Base-by-base conservation (phyloP, 2,888 invertebrate genomes). In the Amblyteles armatorius region DNA sequence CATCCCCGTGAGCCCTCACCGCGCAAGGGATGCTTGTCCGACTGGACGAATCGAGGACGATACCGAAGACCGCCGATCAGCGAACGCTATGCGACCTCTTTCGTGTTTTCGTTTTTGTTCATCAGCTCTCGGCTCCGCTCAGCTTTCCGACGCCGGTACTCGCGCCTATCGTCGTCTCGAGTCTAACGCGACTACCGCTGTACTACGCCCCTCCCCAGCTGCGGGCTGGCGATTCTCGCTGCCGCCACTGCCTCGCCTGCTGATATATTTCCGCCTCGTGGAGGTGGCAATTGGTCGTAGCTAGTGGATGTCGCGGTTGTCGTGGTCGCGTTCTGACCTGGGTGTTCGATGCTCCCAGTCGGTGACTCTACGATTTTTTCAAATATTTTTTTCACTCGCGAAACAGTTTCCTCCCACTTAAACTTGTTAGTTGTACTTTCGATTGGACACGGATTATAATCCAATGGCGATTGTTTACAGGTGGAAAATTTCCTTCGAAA, bases 201-300 rank as follows among this genome's bases (percentile, higher is more conserved):
- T 85, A 85, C 72, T 85, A 85, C 73, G 85, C 85, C 85, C 85
- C 85, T 85, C 85, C 85, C 85, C 85, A 80, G 84, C 85, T 86
- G 80, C 80, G 73, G 69, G 74, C 67, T 79, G 77, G 73, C 76
- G 72, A 82, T 79, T 82, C 85, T 85, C 79, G 50, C 79, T 82
- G 85, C 85, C 85, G 85, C 85, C 85, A 69, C 73, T 80, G 74
- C 79, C 74, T 80, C 79, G 82, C 82, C 77, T 80, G 85, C 85
- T 79, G 79, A 82, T 82, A 85, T 74, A 82, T 81, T 82, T 83
- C 50, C 65, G 81, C 83, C 86, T 81, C 69, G 86, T 86, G 86
- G 86, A 85, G 85, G 85, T 85, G 85, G 85, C 85, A 82, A 82
- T 85, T 85, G 85, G 79, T 82, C 77, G 85, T 76, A 76, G 76